Percentiles rank a stretch among this genome's conserved stretches.
Conservation (phyloP, 92 coral and sea anemone genomes). For the Zoanthus sociatus region DNA sequence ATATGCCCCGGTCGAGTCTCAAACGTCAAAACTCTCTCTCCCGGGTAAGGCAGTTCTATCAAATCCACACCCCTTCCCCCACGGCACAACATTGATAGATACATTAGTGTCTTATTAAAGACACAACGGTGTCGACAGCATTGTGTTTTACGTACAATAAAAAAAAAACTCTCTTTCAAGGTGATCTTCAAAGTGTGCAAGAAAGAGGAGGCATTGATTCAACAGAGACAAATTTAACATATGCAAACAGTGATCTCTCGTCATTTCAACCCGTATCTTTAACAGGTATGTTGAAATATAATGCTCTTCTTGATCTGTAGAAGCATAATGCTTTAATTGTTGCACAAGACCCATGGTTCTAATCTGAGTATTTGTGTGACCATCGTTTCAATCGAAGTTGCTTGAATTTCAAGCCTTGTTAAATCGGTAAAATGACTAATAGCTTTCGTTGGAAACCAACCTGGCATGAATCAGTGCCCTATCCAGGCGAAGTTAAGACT, state of each 20-base stretch:
- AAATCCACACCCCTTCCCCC: too few species aligned
- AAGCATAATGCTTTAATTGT: not conserved
- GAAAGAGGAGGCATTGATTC: slow-evolving; percentile 73
- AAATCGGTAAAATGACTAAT: too few species aligned
- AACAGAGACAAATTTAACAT: slow-evolving; percentile 88
- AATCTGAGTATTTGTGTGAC: not conserved
- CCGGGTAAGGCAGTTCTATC: too few species aligned
- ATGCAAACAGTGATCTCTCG: slow-evolving; percentile 93
- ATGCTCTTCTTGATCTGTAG: not conserved
- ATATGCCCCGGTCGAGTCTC: too few species aligned
- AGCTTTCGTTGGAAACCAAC: too few species aligned
- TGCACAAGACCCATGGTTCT: not conserved
- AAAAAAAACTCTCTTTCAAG: slow-evolving; percentile 44
- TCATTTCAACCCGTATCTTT: slow-evolving; percentile 82
- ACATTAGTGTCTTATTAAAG: not conserved
- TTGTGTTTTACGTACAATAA: not conserved
- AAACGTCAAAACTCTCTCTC: too few species aligned
- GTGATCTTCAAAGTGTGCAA: slow-evolving; percentile 77
- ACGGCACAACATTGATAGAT: too few species aligned
- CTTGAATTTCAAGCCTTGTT: too few species aligned
- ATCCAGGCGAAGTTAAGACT: not conserved
- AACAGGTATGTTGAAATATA: slow-evolving; percentile 56
- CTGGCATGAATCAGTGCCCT: too few species aligned
- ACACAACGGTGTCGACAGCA: not conserved
- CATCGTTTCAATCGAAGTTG: too few species aligned